These are phyloP conservation scores for Ischnus inquisitorius DNA, from an alignment of 2,888 invertebrate genomes.

Conservation along the genomic window DNA sequence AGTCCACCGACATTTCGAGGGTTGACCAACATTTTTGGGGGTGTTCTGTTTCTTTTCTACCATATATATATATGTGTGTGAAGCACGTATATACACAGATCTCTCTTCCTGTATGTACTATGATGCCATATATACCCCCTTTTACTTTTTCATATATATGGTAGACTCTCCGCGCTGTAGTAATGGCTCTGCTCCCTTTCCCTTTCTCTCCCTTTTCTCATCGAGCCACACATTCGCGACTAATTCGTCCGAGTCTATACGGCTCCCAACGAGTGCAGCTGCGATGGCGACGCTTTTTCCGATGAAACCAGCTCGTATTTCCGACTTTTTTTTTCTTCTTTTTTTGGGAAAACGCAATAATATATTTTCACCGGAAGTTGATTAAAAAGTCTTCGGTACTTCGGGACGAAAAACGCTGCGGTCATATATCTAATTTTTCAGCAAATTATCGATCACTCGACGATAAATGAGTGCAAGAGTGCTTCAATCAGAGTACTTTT, in stretches of 20 bases:
- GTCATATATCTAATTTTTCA: too few relatives aligned
- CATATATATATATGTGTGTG: constrained; percentile 18
- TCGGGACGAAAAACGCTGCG: background rate
- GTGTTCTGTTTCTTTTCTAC: constrained; percentile 58
- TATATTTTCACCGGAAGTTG: background rate
- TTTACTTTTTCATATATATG: constrained; percentile 27
- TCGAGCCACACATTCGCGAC: constrained; percentile 74
- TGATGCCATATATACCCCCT: constrained; percentile 24
- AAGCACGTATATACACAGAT: background rate
- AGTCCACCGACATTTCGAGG: constrained; percentile 66
- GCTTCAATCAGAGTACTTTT: too few relatives aligned
- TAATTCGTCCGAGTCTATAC: constrained; percentile 75
- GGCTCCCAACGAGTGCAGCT: constrained; percentile 53
- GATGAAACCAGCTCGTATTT: background rate
- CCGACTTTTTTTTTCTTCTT: background rate
- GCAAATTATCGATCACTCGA: too few relatives aligned
- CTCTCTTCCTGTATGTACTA: background rate
- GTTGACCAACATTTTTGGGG: constrained; percentile 71
- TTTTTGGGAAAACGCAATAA: background rate
- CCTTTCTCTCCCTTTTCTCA: constrained; percentile 59
- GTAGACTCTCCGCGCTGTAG: constrained; percentile 1
- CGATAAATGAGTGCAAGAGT: too few relatives aligned
- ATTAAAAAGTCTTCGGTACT: background rate
- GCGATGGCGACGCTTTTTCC: constrained; percentile 52
- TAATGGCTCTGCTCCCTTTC: constrained; percentile 32